These are phyloP conservation scores for Apamea epomidion DNA, from an alignment of 2,888 invertebrate species.

Conservation along the genomic window DNA sequence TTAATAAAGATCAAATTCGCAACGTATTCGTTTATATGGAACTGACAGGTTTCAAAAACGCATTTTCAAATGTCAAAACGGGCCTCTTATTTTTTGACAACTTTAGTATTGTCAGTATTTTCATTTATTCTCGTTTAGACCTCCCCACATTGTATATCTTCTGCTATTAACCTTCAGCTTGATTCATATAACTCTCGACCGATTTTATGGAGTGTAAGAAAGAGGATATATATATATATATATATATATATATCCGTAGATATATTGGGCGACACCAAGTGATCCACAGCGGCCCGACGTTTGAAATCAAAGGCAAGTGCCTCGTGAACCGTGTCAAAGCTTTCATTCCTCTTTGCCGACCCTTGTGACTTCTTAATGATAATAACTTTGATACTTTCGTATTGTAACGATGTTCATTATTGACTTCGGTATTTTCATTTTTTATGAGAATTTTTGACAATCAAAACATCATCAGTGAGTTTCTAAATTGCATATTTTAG, in stretches of 20 bases:
- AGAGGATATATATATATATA: slow-evolving; percentile 17
- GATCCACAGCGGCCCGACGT: slow-evolving; percentile 44
- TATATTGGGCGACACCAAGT: slow-evolving; percentile 46
- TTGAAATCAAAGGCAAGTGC: slow-evolving; percentile 64
- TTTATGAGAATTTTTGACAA: not conserved
- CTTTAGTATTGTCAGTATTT: not conserved
- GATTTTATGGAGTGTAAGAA: slow-evolving; percentile 53
- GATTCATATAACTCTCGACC: slow-evolving; percentile 44
- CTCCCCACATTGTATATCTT: not conserved
- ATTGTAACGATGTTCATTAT: slow-evolving; percentile 40
- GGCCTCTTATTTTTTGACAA: too few species aligned
- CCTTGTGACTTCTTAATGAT: slow-evolving; percentile 57
- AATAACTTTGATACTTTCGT: slow-evolving; percentile 47
- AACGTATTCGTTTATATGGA: too few species aligned
- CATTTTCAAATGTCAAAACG: too few species aligned
- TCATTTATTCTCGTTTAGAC: not conserved
- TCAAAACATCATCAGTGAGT: not conserved
- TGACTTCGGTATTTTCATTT: slow-evolving; percentile 20
- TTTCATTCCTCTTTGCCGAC: slow-evolving; percentile 48
- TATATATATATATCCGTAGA: slow-evolving; percentile 28
- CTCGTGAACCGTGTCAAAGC: slow-evolving; percentile 59
- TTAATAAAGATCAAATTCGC: too few species aligned
- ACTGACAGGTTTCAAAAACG: too few species aligned
- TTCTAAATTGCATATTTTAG: slow-evolving; percentile 7
- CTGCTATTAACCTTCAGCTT: not conserved